phyloP scores from a whole-genome alignment of 1,140 invertebrate species.

The Drosophila biarmipes region DNA sequence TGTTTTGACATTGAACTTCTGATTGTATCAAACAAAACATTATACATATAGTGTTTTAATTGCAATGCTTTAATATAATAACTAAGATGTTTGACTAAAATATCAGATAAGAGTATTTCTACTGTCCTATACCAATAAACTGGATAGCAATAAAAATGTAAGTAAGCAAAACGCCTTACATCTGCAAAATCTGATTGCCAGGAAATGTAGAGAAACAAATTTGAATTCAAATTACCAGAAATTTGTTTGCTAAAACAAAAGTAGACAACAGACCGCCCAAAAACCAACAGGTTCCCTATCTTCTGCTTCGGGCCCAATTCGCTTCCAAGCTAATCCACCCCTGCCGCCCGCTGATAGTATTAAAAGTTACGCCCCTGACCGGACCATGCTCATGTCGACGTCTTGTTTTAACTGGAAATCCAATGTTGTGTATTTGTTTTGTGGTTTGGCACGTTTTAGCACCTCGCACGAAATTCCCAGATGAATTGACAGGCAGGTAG shows the following conservation, averaged over 20 bases:
- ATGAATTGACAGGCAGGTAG: conserved; percentile 70
- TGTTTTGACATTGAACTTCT: too few relatives aligned
- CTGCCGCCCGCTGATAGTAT: conserved; percentile 50
- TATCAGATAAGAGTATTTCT: too few relatives aligned
- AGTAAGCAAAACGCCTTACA: too few relatives aligned
- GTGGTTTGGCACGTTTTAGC: conserved; percentile 71
- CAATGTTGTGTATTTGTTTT: conserved; percentile 67
- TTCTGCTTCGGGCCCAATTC: conserved; percentile 12
- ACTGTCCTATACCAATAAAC: too few relatives aligned
- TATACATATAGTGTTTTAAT: too few relatives aligned
- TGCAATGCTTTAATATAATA: too few relatives aligned
- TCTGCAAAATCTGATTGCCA: too few relatives aligned
- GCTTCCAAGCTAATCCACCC: conserved; percentile 31
- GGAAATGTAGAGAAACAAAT: too few relatives aligned
- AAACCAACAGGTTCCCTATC: neutral
- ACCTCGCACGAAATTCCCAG: conserved; percentile 61
- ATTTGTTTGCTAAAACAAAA: neutral
- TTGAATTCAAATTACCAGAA: neutral
- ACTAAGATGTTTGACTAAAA: too few relatives aligned
- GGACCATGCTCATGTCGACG: conserved; percentile 61
- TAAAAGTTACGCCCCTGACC: conserved; percentile 73
- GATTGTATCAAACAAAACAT: too few relatives aligned
- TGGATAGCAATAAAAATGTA: too few relatives aligned
- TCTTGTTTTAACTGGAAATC: conserved; percentile 59
- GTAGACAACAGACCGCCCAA: neutral